Evolutionary conservation across 1,140 invertebrate species (phyloP).

Genomic region (Gerris buenoi): DNA sequence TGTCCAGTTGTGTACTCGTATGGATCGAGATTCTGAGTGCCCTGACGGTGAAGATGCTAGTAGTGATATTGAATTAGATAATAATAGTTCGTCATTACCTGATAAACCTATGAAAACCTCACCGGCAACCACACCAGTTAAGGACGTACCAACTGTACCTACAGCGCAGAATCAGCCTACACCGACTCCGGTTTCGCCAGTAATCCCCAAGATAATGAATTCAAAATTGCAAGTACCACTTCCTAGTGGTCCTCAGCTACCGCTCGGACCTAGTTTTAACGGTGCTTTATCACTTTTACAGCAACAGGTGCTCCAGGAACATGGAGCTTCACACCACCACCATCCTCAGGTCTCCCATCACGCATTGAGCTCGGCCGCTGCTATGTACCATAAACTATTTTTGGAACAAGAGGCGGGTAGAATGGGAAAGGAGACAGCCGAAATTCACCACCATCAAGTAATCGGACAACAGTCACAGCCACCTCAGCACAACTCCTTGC

Average conservation of each 20-base stretch:
- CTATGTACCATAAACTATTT: slow-evolving; percentile 61
- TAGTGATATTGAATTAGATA: slow-evolving; percentile 47
- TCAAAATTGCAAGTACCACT: slow-evolving; percentile 41
- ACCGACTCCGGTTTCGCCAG: slow-evolving; percentile 46
- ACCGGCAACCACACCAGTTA: slow-evolving; percentile 41
- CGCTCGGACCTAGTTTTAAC: slow-evolving; percentile 24
- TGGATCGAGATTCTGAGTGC: slow-evolving; percentile 57
- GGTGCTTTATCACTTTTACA: slow-evolving; percentile 24
- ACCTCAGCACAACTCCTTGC: too few relatives aligned
- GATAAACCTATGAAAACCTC: slow-evolving; percentile 32
- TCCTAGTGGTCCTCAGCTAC: slow-evolving; percentile 18
- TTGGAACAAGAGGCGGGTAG: slow-evolving; percentile 53
- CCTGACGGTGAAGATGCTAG: slow-evolving; percentile 54
- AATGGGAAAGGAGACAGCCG: slow-evolving; percentile 45
- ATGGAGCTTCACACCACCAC: slow-evolving; percentile 20
- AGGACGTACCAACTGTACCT: slow-evolving; percentile 32
- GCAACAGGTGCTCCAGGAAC: slow-evolving; percentile 26
- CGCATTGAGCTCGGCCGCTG: slow-evolving; percentile 48
- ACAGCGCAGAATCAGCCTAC: slow-evolving; percentile 33
- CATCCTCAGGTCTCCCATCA: slow-evolving; percentile 32
- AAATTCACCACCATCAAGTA: slow-evolving; percentile 33
- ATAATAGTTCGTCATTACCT: slow-evolving; percentile 31
- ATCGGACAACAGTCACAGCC: slow-evolving; percentile 11
- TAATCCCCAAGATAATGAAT: slow-evolving; percentile 51
- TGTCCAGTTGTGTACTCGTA: slow-evolving; percentile 64